These are phyloP conservation scores for Spilosoma lubricipeda DNA, from an alignment of 2,888 invertebrate species.

Conservation along the genomic window DNA sequence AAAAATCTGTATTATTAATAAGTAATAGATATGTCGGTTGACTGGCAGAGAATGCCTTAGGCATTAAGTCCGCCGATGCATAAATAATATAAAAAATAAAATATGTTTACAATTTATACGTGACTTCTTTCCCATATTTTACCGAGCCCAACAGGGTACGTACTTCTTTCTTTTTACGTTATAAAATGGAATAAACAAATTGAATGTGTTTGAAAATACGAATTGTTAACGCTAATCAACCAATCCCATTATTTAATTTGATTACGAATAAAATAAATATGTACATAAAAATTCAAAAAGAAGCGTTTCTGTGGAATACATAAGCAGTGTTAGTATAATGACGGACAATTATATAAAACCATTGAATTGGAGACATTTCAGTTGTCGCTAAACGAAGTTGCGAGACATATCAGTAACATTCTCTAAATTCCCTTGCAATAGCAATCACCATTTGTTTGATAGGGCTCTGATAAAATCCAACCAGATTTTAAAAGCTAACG, in stretches of 20 bases:
- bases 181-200: no score
- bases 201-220: not conserved
- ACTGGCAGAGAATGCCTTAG: no score
- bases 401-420: not conserved
- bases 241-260: not conserved
- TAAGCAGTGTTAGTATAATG: not conserved
- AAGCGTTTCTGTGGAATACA: not conserved
- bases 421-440: not conserved
- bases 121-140: no score
- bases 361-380: not conserved
- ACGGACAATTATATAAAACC: not conserved
- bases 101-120: no score
- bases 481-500: conserved; percentile 10
- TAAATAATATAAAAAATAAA: no score
- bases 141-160: no score
- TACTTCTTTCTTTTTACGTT: no score
- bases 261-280: not conserved
- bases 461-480: conserved; percentile 2
- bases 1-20: no score
- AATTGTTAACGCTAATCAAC: not conserved
- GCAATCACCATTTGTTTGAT: conserved; percentile 3
- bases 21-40: no score
- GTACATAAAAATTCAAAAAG: not conserved
- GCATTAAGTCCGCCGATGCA: no score
- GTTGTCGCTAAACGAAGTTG: not conserved